Evolutionary conservation across 1,140 invertebrate genomes (phyloP), one percentile per base, ranked within the genome.

Genomic region (Phocides pigmalion): DNA sequence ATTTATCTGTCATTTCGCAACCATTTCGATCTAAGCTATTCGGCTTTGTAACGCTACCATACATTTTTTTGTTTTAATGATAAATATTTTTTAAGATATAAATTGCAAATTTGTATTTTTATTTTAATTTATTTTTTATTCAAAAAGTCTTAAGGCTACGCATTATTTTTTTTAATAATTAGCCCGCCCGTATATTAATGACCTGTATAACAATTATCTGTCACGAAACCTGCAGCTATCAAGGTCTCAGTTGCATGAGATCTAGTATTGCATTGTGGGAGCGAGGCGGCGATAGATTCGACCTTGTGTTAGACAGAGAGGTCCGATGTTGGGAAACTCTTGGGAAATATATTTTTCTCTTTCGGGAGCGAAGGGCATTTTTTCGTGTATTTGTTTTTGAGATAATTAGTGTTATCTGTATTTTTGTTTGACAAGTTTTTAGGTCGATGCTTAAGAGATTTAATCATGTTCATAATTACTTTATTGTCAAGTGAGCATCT

Each of bases 311-410:
- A 66, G 79, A 86, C 58, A 74, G 83, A 82, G 87, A 88, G 74
- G 64, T 54, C 51, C 67, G 67, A 81, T 71, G 76, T 88, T 89
- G 78, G 85, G 88, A 90, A 90, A 90, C 82, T 81, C 68, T 89
- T 90, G 79, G 88, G 85, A 89, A 90, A 90, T 80, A 83, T 81
- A 81, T 87, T 90, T 89, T 90, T 90, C 84, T 89, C 83, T 83
- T 87, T 87, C 78, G 82, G 84, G 66, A 64, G 66, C 72, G 88
- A 88, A 90, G 88, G 88, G 88, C 87, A 76, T 79, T 88, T 88
- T 89, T 90, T 87, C 59, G 65, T 66, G 63, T 78, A 82, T 82
- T 81, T 89, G 76, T 81, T 81, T 89, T 81, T 66, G 54, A 74
- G 70, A 81, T 73, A 77, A 82, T 68, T 72, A 41, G 1, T 68